These are phyloP conservation scores for Adelphocoris suturalis DNA, from an alignment of 2,888 invertebrate species.

Conservation along the genomic window DNA sequence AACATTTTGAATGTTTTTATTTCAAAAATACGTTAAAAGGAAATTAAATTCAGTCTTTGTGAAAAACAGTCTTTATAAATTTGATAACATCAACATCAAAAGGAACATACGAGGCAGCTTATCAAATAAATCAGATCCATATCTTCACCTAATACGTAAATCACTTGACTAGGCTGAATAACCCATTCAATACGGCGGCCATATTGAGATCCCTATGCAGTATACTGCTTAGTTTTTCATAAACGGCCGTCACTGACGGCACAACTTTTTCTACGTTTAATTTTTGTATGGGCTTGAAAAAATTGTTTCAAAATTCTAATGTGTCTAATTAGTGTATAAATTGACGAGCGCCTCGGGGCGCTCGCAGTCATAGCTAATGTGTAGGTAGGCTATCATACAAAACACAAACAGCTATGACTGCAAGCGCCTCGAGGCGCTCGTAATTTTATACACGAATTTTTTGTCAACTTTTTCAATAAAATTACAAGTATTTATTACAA, in stretches of 20 bases:
- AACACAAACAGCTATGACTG: conserved; percentile 1
- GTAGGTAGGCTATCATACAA: background rate
- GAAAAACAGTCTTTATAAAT: no score
- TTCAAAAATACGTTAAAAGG: no score
- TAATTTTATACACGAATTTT: background rate
- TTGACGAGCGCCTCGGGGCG: background rate
- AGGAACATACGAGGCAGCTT: no score
- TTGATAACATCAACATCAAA: no score
- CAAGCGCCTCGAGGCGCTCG: background rate
- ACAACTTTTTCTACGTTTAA: background rate
- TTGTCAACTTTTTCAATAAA: background rate
- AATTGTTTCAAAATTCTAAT: background rate
- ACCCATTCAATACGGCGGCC: background rate
- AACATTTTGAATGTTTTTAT: background rate
- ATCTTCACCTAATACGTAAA: no score
- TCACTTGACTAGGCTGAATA: background rate
- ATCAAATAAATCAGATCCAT: no score
- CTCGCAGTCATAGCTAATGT: background rate
- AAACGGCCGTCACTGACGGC: background rate
- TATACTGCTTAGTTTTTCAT: background rate
- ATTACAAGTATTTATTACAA: background rate
- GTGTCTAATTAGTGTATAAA: background rate
- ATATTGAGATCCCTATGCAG: background rate
- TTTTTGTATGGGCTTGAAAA: background rate
- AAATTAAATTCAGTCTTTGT: no score